Conservation (phyloP, 92 coral and sea anemone species). For the Bergia sp. region DNA sequence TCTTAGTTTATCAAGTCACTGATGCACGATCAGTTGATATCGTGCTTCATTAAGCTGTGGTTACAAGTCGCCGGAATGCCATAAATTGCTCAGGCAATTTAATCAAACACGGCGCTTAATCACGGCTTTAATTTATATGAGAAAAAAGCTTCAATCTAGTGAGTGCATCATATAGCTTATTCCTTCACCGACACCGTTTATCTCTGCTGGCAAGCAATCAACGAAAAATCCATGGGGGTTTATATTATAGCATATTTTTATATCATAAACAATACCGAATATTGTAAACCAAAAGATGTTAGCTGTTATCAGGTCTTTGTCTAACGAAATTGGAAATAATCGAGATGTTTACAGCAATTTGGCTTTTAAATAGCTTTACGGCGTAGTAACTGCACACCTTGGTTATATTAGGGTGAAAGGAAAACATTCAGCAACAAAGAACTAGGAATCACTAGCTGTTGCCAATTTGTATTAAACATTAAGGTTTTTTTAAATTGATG, state of each 20-base stretch:
- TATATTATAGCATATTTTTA: no score
- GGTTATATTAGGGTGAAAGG: no score
- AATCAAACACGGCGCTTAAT: background rate
- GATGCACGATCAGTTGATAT: background rate
- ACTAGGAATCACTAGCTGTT: no score
- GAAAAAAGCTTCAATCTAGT: background rate
- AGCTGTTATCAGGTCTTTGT: background rate
- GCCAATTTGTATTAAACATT: no score
- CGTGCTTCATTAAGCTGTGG: background rate
- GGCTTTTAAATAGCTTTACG: no score
- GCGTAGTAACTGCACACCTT: no score
- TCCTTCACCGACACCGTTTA: background rate
- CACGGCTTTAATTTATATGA: background rate
- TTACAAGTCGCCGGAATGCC: background rate
- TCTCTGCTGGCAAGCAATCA: background rate
- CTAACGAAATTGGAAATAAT: background rate
- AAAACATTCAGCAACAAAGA: no score
- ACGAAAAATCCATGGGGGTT: background rate
- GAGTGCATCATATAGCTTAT: background rate
- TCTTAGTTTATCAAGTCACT: background rate
- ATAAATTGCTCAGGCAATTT: background rate
- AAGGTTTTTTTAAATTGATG: no score
- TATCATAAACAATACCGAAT: no score
- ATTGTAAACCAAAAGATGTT: background rate
- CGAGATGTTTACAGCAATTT: slow-evolving; percentile 17